phyloP scores from a whole-genome alignment of 2,113 vertebrate species.

The Morone chrysops region DNA sequence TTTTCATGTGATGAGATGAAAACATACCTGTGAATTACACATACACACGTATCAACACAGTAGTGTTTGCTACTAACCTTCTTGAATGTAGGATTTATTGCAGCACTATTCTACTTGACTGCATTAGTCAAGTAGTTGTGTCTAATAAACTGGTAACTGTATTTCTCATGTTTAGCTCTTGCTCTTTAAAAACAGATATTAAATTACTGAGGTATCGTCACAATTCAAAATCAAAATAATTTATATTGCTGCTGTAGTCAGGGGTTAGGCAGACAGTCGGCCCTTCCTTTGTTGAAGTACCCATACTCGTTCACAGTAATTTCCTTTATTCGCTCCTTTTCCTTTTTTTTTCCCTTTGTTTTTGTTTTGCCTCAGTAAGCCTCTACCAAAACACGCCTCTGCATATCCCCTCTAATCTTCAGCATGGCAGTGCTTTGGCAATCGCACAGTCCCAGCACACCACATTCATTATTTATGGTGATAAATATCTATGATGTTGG shows the following conservation, averaged over 20 bases:
- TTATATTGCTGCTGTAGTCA: neutral
- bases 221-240: constrained; percentile 22
- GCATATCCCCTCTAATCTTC: constrained; percentile 53
- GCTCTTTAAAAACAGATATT: neutral
- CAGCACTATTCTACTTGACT: too few relatives aligned
- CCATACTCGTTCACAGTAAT: neutral
- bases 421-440: constrained; percentile 57
- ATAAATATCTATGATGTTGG: constrained; percentile 65
- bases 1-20: too few relatives aligned
- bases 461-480: constrained; percentile 70
- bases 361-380: constrained; percentile 17
- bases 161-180: constrained; percentile 16
- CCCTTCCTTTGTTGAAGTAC: neutral
- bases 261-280: neutral
- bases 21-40: too few relatives aligned
- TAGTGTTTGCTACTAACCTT: too few relatives aligned
- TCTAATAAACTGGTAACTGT: too few relatives aligned
- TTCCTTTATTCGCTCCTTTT: neutral
- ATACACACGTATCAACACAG: too few relatives aligned
- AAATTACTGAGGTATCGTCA: constrained; percentile 4
- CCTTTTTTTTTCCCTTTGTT: neutral
- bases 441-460: constrained; percentile 47
- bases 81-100: too few relatives aligned
- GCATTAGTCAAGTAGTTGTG: too few relatives aligned
- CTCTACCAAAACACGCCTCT: constrained; percentile 37